Evolutionary conservation across 1,140 invertebrate species (phyloP), one percentile per base, ranked within the genome.

Genomic region (Holcopasites calliopsidis): DNA sequence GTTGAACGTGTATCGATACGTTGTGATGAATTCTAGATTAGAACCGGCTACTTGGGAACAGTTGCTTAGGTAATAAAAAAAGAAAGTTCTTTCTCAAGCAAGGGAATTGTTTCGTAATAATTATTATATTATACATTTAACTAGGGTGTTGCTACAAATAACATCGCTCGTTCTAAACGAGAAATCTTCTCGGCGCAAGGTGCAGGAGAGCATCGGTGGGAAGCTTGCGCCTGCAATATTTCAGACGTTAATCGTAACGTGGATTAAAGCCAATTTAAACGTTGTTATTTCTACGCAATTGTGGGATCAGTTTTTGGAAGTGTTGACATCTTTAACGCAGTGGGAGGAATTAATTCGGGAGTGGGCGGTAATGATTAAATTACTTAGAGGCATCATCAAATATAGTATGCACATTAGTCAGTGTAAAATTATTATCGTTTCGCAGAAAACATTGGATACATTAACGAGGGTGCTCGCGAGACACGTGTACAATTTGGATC

Each of bases 231-330:
- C 97, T 35, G 97, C 97, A 2, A 95, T 99, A 79, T 99, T 97
- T 86, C 95, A 99, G 93, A 99, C 98, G 1, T 90, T 99, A 18
- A 98, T 99, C 79, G 98, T 99, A 49, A 99, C 98, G 1, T 99
- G 98, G 98, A 99, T 99, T 77, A 98, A 98, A 88, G 98, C 98
- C 0, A 99, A 99, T 92, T 93, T 99, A 71, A 98, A 99, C 92
- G 97, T 99, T 3, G 94, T 96, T 4, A 97, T 98, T 64, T 95
- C 95, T 62, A 92, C 95, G 10, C 95, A 97, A 84, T 91, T 99
- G 6, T 99, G 98, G 98, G 97, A 99, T 91, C 96, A 97, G 87
- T 98, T 99, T 90, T 94, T 99, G 79, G 93, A 94, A 75, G 95
- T 98, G 31, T 92, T 99, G 3, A 96, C 96, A 1, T 95, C 96